phyloP scores from a whole-genome alignment of 2,797 vertebrate species.

The Masticophis lateralis region DNA sequence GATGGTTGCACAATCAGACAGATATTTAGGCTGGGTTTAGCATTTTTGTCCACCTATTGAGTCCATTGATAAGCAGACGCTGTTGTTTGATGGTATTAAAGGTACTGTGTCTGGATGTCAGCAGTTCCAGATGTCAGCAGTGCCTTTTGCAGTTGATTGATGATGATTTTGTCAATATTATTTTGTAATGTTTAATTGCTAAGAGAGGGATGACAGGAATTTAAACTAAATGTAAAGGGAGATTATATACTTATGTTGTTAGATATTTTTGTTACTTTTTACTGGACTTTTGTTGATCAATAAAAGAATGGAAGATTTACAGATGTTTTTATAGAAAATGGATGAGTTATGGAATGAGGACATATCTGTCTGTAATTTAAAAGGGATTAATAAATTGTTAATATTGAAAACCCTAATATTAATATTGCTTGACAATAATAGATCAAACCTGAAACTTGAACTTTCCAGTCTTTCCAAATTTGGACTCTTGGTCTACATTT shows the following conservation, averaged over 20 bases:
- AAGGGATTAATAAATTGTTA: neutral
- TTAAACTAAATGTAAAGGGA: neutral
- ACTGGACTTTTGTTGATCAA: neutral
- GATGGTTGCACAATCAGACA: neutral
- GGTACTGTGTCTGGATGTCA: neutral
- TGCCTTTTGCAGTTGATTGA: neutral
- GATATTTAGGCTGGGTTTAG: neutral
- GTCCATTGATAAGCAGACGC: neutral
- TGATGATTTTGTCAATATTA: neutral
- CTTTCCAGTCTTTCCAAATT: neutral
- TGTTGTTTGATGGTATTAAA: neutral
- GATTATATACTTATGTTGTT: neutral
- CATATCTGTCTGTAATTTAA: neutral
- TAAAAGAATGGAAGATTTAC: neutral
- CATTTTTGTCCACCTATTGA: neutral
- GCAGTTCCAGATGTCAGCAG: neutral
- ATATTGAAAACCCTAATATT: neutral
- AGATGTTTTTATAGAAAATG: neutral
- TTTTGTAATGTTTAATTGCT: neutral
- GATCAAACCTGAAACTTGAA: neutral
- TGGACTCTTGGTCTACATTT: neutral
- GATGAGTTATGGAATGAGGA: neutral
- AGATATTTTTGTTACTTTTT: neutral
- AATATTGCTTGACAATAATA: neutral
- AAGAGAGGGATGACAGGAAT: neutral